Base-by-base conservation (phyloP, 2,888 invertebrate genomes). In the Eledona agricola region DNA sequence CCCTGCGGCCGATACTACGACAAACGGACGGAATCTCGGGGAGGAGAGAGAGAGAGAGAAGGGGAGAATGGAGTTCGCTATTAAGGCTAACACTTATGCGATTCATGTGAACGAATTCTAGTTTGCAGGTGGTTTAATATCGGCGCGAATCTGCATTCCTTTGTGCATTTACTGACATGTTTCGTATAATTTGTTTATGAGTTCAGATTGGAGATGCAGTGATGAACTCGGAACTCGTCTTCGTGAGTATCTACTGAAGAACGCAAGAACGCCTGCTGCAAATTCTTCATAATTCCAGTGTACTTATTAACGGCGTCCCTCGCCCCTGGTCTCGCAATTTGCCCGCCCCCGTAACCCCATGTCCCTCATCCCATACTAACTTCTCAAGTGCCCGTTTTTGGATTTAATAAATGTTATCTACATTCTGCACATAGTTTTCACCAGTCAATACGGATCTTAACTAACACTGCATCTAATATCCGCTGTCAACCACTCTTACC, bases 401-500 rank as follows among this genome's bases (percentile, higher is more conserved):
- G 63, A 66, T 66, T 66, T 67, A 68, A 68, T 68, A 67, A 64
- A 67, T 65, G 63, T 63, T 63, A 66, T 67, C 65, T 63, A 62
- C 66, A 69, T 69, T 67, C 67, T 63, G 56, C 55, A 58, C 65
- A 69, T 68, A 69, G 66, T 66, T 69, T 59, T 55, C 60, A 64
- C 55, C 62, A 66, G 62, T 63, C 63, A 61, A 66, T 68, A 62
- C 62, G 52, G 52, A 56, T 57, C 54, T 53, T 52, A 40, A 46
- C 38, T 32, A 53, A 38, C 40, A 26, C 3, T 37, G 6, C 6
- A 12, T 42, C 17, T 10, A 16, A 34, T 28, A 28, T 10, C 3
- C 4, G 20, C 26, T 42, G 34, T 34, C 26, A 42, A 40, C 10
- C 7, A 46, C 9, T 22, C 2, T 7, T 13, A 26, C 11, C 7